A percentile compares a stretch with the other conserved stretches of the same genome.
phyloP scores from a whole-genome alignment of 2,888 invertebrate species.

The Tetragonisca angustula region DNA sequence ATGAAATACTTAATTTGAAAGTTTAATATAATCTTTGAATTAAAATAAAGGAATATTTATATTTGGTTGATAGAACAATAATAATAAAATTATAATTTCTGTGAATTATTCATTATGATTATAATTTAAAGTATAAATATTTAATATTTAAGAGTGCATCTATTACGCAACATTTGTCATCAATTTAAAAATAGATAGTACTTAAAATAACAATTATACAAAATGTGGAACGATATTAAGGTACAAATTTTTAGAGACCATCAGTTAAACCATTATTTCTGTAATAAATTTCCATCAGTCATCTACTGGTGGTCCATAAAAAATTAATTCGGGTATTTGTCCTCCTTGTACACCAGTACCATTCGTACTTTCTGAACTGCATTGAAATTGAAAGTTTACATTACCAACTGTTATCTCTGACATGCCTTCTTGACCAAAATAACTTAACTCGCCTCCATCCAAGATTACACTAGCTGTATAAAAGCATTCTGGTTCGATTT shows the following conservation, averaged over 20 bases:
- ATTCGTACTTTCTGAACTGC: slow-evolving; percentile 98
- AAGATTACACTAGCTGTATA: slow-evolving; percentile 98
- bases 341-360: slow-evolving; percentile 99
- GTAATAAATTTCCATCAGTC: slow-evolving; percentile 78
- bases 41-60: slow-evolving; percentile 9
- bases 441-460: slow-evolving; percentile 97
- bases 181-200: slow-evolving; percentile 30
- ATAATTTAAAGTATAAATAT: slow-evolving; percentile 19
- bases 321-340: slow-evolving; percentile 98
- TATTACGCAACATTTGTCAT: slow-evolving; percentile 25
- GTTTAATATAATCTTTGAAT: slow-evolving; percentile 37
- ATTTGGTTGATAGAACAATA: not conserved
- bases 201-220: slow-evolving; percentile 33
- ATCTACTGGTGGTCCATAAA: slow-evolving; percentile 92
- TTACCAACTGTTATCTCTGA: slow-evolving; percentile 96
- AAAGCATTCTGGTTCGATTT: slow-evolving; percentile 96
- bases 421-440: slow-evolving; percentile 98
- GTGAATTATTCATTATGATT: slow-evolving; percentile 15
- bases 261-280: slow-evolving; percentile 71
- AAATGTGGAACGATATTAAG: slow-evolving; percentile 31
- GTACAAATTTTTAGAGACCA: slow-evolving; percentile 34
- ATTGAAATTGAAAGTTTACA: slow-evolving; percentile 98
- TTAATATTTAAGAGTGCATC: slow-evolving; percentile 35
- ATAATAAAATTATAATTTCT: slow-evolving; percentile 1
- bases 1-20: not conserved